Evolutionary conservation across 2,797 vertebrate species (phyloP).

Genomic region (Centroberyx gerrardi): DNA sequence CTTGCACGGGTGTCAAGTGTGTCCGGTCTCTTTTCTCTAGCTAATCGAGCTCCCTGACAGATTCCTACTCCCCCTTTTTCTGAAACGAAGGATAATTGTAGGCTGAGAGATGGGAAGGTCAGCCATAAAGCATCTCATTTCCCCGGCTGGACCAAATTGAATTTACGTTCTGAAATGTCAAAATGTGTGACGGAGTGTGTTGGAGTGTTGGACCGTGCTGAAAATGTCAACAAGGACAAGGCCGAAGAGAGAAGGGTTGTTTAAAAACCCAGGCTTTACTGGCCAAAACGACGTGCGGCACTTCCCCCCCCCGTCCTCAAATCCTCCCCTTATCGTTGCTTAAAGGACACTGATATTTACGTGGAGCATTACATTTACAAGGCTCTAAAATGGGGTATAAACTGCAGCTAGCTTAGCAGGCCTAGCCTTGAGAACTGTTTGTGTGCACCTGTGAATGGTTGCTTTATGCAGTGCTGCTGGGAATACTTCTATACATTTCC

Average conservation of each 20-base stretch:
- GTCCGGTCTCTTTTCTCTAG: too few species aligned
- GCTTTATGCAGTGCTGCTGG: not conserved
- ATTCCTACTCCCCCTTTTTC: slow-evolving; percentile 13
- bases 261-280: slow-evolving; percentile 9
- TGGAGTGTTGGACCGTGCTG: not conserved
- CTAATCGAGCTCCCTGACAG: not conserved
- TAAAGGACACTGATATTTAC: slow-evolving; percentile 13
- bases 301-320: not conserved
- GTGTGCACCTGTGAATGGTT: not conserved
- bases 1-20: too few species aligned
- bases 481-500: not conserved
- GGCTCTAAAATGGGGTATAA: slow-evolving; percentile 5
- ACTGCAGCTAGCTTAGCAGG: not conserved
- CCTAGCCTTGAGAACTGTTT: not conserved
- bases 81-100: slow-evolving; percentile 22
- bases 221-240: slow-evolving; percentile 37
- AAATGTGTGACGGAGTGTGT: slow-evolving; percentile 11
- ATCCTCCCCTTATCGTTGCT: slow-evolving; percentile 4
- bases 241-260: slow-evolving; percentile 18
- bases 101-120: slow-evolving; percentile 16
- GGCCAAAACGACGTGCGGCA: not conserved
- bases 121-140: slow-evolving; percentile 37
- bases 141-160: slow-evolving; percentile 29
- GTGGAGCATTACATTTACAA: slow-evolving; percentile 6
- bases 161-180: slow-evolving; percentile 40